Conservation (phyloP, 2,113 vertebrate species). For the Paedocypris sp. region DNA sequence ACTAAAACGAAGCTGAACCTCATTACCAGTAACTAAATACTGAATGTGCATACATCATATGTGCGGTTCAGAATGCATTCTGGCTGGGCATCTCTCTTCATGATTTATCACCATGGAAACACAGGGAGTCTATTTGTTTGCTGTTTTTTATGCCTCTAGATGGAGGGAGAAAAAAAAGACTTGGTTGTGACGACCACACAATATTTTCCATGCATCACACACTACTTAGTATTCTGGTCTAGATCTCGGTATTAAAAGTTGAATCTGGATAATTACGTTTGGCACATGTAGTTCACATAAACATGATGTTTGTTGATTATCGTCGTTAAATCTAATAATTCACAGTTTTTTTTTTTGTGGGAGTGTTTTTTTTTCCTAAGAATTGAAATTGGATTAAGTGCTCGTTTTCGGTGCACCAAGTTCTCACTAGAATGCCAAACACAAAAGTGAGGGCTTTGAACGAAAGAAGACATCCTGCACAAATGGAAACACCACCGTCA, state of each 20-base stretch:
- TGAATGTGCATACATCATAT: conserved; percentile 12
- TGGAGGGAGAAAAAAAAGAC: not conserved
- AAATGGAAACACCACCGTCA: not conserved
- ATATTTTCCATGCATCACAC: not conserved
- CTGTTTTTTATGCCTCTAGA: conserved; percentile 2
- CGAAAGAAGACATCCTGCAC: not conserved
- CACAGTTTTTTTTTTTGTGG: conserved; percentile 5
- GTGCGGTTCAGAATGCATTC: conserved; percentile 13
- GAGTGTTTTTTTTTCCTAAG: too few species aligned
- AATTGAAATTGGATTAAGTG: conserved; percentile 6
- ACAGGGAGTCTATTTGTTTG: conserved; percentile 24
- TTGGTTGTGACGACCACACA: not conserved
- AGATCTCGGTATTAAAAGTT: not conserved
- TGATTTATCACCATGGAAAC: conserved; percentile 23
- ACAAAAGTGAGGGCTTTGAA: not conserved
- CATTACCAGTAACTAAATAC: not conserved
- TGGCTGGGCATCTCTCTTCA: conserved; percentile 10
- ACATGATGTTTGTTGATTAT: not conserved
- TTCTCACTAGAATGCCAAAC: not conserved
- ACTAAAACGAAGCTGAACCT: conserved; percentile 5
- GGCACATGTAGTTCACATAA: conserved; percentile 4
- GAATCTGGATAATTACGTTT: not conserved
- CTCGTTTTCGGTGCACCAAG: not conserved
- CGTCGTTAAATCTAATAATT: not conserved
- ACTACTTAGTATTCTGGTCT: not conserved